phyloP scores from a whole-genome alignment of 2,888 invertebrate species.

The Leptinotarsa rubiginosa region DNA sequence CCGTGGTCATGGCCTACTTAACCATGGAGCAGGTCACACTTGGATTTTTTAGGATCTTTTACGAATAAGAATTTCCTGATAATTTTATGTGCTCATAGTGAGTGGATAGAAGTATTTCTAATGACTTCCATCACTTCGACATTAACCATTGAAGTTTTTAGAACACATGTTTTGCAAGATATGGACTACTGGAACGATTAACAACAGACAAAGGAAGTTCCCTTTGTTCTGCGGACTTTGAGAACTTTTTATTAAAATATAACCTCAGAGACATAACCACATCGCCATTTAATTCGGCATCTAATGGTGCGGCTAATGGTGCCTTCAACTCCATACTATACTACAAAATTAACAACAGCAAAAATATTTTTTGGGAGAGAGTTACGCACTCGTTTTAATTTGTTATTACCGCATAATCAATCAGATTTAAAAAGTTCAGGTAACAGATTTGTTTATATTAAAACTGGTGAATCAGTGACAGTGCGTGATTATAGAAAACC shows the following conservation, averaged over 20 bases:
- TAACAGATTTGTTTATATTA: too few species aligned
- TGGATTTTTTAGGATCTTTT: not conserved
- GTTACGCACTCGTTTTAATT: not conserved
- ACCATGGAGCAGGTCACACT: not conserved
- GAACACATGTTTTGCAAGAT: slow-evolving; percentile 9
- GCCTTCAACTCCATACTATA: not conserved
- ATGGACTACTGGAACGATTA: not conserved
- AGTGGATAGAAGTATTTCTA: too few species aligned
- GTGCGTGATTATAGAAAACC: too few species aligned
- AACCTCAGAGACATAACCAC: not conserved
- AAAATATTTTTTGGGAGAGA: slow-evolving; percentile 3
- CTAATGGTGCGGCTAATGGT: not conserved
- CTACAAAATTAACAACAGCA: not conserved
- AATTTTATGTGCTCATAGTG: not conserved
- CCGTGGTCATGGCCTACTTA: not conserved
- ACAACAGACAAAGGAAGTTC: slow-evolving; percentile 11
- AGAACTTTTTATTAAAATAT: slow-evolving; percentile 1
- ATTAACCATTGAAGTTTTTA: not conserved
- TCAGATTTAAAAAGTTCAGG: too few species aligned
- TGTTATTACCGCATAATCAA: too few species aligned
- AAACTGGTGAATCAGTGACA: too few species aligned
- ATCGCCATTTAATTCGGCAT: not conserved
- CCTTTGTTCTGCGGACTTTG: not conserved
- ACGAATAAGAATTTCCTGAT: not conserved
- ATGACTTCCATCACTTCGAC: too few species aligned